These are phyloP conservation scores for Merops nubicus DNA, from an alignment of 2,113 vertebrate genomes.

Conservation along the genomic window DNA sequence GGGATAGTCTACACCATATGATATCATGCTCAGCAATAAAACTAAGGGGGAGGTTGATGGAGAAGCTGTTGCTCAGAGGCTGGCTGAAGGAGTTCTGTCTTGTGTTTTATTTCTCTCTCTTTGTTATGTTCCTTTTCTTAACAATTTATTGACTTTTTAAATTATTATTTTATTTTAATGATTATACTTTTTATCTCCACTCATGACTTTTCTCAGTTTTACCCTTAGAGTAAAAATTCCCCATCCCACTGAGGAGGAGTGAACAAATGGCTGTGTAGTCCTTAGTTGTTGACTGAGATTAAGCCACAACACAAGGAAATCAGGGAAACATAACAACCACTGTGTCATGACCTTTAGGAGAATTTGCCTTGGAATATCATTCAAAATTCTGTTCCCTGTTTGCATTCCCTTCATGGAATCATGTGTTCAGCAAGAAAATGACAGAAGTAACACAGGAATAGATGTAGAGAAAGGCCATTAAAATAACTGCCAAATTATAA, in stretches of 20 bases:
- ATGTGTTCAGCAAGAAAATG: not conserved
- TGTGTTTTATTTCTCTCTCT: not conserved
- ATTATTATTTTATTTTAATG: not conserved
- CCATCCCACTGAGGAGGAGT: accelerated
- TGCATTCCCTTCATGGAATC: not conserved
- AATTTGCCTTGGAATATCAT: not conserved
- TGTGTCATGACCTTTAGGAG: not conserved
- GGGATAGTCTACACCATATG: not conserved
- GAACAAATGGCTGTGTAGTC: not conserved
- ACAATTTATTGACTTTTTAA: too few relatives aligned
- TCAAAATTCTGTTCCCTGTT: not conserved
- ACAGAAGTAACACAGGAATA: not conserved
- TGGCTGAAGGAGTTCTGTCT: accelerated
- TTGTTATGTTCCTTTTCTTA: not conserved
- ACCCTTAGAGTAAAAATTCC: too few relatives aligned
- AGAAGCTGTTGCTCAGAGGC: accelerated
- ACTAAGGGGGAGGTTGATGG: accelerated
- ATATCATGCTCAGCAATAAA: accelerated
- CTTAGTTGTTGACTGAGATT: not conserved
- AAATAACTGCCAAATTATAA: not conserved
- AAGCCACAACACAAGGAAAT: not conserved
- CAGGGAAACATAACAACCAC: not conserved
- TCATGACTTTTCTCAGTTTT: not conserved
- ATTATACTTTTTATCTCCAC: not conserved
- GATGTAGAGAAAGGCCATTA: not conserved